Evolutionary conservation across 2,113 vertebrate genomes (phyloP).

Genomic region (Plotosus lineatus): DNA sequence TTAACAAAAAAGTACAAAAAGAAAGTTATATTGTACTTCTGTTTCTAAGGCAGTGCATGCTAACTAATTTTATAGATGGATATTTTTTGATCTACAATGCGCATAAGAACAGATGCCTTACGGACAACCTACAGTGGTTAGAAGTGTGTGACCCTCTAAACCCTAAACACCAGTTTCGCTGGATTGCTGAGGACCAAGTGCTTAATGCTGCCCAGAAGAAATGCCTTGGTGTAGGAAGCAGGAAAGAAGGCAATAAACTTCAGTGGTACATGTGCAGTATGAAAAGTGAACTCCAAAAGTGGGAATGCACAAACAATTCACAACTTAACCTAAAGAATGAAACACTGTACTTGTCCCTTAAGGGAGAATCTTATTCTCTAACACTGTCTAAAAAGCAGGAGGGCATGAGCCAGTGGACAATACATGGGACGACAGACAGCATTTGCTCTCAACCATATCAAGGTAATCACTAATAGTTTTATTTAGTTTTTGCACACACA

Average conservation of each 20-base stretch:
- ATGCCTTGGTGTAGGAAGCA: constrained; percentile 82
- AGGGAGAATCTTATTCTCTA: constrained; percentile 70
- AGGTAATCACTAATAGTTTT: too few species aligned
- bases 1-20: background rate
- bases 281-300: constrained; percentile 79
- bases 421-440: constrained; percentile 80
- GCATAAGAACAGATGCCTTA: constrained; percentile 75
- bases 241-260: constrained; percentile 75
- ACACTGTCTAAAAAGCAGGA: constrained; percentile 78
- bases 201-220: constrained; percentile 71
- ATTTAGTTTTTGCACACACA: too few species aligned
- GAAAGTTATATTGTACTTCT: background rate
- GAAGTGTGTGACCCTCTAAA: constrained; percentile 61
- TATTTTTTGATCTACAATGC: constrained; percentile 79
- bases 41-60: background rate
- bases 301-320: constrained; percentile 87
- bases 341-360: constrained; percentile 79
- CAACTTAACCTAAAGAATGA: constrained; percentile 80
- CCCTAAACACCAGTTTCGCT: constrained; percentile 79
- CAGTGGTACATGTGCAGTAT: constrained; percentile 79
- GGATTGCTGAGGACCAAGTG: constrained; percentile 81
- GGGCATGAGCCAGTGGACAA: constrained; percentile 79
- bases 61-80: constrained; percentile 58
- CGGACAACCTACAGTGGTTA: constrained; percentile 63
- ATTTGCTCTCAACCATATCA: constrained; percentile 83